Conservation (phyloP, 2,113 vertebrate genomes). For the Rhynchomys soricoides region DNA sequence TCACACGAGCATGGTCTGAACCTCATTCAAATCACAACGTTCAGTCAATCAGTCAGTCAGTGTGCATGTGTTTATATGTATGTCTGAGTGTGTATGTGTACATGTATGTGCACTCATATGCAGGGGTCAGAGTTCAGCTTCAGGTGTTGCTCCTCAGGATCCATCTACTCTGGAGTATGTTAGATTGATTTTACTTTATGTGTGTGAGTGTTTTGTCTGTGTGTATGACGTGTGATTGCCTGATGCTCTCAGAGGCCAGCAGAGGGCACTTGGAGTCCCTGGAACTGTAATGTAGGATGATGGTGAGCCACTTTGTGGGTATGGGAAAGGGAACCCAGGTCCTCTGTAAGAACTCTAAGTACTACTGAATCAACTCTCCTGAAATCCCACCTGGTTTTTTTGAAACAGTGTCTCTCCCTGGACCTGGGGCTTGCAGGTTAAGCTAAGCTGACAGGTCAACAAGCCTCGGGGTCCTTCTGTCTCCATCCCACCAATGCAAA, state of each 20-base stretch:
- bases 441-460: background rate
- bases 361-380: background rate
- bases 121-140: background rate
- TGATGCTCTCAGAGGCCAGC: background rate
- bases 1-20: background rate
- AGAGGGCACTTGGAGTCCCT: background rate
- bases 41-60: no score
- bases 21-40: background rate
- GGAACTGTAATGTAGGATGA: background rate
- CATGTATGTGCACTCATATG: accelerated
- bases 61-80: background rate
- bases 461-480: background rate
- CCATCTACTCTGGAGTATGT: background rate
- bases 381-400: background rate
- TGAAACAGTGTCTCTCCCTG: background rate
- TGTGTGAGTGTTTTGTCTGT: background rate
- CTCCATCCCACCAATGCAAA: background rate
- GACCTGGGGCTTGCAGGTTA: background rate
- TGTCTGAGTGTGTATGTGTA: background rate
- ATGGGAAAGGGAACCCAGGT: background rate
- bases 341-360: background rate
- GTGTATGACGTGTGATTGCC: no score
- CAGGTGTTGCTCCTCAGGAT: background rate
- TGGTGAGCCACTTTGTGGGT: background rate
- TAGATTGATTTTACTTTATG: background rate